phyloP scores from a whole-genome alignment of 2,888 invertebrate genomes.

The Sminthurides aquaticus region DNA sequence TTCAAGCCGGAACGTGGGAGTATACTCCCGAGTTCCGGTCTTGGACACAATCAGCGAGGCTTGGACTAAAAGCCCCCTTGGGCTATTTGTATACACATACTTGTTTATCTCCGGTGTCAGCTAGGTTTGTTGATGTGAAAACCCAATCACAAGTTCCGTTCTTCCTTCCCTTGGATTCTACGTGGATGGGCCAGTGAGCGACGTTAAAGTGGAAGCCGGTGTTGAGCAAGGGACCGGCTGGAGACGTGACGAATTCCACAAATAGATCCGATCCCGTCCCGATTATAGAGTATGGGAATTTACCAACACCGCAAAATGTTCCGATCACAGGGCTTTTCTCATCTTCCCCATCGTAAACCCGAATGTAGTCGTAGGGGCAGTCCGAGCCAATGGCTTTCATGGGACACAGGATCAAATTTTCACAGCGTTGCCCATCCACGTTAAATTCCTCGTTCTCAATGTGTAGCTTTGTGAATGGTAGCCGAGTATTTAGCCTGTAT shows the following conservation, averaged over 20 bases:
- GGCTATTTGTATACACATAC: no score
- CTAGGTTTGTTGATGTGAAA: slow-evolving; percentile 62
- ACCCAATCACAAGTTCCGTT: slow-evolving; percentile 76
- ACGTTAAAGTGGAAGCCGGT: slow-evolving; percentile 93
- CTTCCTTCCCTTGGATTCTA: slow-evolving; percentile 76
- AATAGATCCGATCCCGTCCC: slow-evolving; percentile 69
- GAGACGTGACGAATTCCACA: slow-evolving; percentile 81
- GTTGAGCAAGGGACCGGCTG: slow-evolving; percentile 79
- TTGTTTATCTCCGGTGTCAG: slow-evolving; percentile 70
- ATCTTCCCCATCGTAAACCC: slow-evolving; percentile 82
- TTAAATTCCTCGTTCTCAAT: slow-evolving; percentile 90
- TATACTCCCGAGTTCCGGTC: no score
- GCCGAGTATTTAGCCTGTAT: slow-evolving; percentile 77
- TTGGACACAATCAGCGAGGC: no score
- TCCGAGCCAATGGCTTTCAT: slow-evolving; percentile 62
- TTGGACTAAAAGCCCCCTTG: no score
- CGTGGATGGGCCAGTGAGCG: slow-evolving; percentile 87
- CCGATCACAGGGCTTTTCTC: slow-evolving; percentile 80
- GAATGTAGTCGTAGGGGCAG: slow-evolving; percentile 82
- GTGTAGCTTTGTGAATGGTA: slow-evolving; percentile 82
- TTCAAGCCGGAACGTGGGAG: no score
- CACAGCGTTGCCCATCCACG: slow-evolving; percentile 85
- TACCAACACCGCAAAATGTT: slow-evolving; percentile 86
- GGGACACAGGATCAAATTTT: slow-evolving; percentile 90
- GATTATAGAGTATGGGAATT: slow-evolving; percentile 87